A percentile compares a stretch with the other conserved stretches of the same genome.
phyloP scores from a whole-genome alignment of 2,888 invertebrate genomes.

The Athripsodes cinereus region DNA sequence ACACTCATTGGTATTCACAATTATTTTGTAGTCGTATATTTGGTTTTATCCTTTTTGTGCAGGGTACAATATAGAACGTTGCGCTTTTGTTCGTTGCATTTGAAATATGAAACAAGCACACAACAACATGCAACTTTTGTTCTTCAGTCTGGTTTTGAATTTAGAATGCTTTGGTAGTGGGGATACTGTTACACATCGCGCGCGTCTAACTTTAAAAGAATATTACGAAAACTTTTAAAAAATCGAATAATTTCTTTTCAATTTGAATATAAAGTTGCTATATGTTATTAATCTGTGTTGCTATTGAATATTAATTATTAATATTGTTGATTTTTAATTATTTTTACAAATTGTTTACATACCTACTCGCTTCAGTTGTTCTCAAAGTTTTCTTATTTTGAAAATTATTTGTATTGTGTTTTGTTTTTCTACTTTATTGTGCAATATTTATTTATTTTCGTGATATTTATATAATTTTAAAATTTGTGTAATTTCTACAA shows the following conservation, averaged over 20 bases:
- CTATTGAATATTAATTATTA: neutral
- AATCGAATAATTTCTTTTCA: neutral
- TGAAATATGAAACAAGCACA: neutral
- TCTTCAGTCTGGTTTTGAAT: neutral
- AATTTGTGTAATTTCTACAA: neutral
- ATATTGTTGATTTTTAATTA: neutral
- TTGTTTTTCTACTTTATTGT: neutral
- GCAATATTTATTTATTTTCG: neutral
- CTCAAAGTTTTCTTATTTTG: too few relatives aligned
- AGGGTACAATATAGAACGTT: too few relatives aligned
- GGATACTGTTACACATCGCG: neutral
- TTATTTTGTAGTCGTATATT: neutral
- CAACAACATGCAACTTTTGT: neutral
- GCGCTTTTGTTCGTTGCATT: neutral
- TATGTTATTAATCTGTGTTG: neutral
- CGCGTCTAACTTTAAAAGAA: neutral
- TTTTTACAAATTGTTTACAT: neutral
- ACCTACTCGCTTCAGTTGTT: too few relatives aligned
- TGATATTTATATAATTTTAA: neutral
- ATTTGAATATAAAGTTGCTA: neutral
- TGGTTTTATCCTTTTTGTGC: neutral
- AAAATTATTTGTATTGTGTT: too few relatives aligned
- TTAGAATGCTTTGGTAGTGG: neutral
- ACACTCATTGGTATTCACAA: neutral
- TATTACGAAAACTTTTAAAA: neutral